These are phyloP conservation scores for Anthophora plumipes DNA, from an alignment of 2,888 invertebrate genomes.

Conservation along the genomic window DNA sequence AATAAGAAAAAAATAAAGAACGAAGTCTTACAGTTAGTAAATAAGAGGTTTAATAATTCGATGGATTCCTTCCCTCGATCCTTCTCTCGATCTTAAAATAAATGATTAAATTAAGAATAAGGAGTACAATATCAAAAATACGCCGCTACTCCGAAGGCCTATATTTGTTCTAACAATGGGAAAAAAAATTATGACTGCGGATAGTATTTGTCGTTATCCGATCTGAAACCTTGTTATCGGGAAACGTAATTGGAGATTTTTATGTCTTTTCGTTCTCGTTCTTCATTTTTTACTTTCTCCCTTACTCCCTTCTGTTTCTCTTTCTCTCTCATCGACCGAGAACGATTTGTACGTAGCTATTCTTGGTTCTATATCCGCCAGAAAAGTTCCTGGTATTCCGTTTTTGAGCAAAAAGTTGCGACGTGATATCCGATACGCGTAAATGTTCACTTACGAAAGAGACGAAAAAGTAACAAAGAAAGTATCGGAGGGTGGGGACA, in stretches of 20 bases:
- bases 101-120: too few species aligned
- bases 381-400: not conserved
- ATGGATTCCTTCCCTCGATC: not conserved
- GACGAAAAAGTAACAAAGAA: not conserved
- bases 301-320: not conserved
- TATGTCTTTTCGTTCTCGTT: not conserved
- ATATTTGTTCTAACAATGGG: slow-evolving; percentile 5
- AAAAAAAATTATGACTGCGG: slow-evolving; percentile 28
- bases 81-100: too few species aligned
- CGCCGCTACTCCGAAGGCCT: not conserved
- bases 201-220: slow-evolving; percentile 13
- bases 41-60: too few species aligned
- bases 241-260: slow-evolving; percentile 27
- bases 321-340: too few species aligned
- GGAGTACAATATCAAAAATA: not conserved
- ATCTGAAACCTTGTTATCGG: slow-evolving; percentile 23
- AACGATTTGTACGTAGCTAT: not conserved
- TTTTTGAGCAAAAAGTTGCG: not conserved
- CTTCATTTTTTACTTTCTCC: not conserved
- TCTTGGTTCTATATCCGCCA: not conserved
- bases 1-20: not conserved
- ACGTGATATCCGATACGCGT: not conserved
- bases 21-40: too few species aligned
- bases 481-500: too few species aligned
- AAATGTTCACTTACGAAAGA: not conserved